These are phyloP conservation scores for Hemaris fuciformis DNA, from an alignment of 2,888 invertebrate genomes.

Conservation along the genomic window DNA sequence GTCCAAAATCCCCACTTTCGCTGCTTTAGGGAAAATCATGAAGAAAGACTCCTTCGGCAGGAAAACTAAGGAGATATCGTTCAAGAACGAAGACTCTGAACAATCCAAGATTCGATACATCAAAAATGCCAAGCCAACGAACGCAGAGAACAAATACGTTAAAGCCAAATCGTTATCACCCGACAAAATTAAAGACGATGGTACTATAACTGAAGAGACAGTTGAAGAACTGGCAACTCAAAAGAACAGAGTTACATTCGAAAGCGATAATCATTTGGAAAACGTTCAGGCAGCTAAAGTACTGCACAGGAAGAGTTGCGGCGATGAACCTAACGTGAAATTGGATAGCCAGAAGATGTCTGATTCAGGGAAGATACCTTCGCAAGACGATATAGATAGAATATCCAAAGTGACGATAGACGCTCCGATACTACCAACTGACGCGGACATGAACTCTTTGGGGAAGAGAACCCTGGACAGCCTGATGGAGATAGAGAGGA, in stretches of 20 bases:
- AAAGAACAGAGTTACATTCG: constrained; percentile 34
- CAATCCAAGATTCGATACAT: constrained; percentile 61
- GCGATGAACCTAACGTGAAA: constrained; percentile 66
- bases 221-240: constrained; percentile 30
- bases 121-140: constrained; percentile 60
- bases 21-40: constrained; percentile 75
- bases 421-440: constrained; percentile 87
- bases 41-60: constrained; percentile 73
- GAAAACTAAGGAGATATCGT: constrained; percentile 53
- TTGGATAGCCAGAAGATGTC: constrained; percentile 59
- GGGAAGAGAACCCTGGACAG: constrained; percentile 92
- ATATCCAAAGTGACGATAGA: constrained; percentile 94
- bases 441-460: constrained; percentile 84
- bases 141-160: constrained; percentile 66
- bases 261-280: constrained; percentile 24
- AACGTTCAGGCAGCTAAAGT: constrained; percentile 35
- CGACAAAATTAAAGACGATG: constrained; percentile 54
- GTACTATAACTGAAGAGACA: constrained; percentile 53
- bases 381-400: constrained; percentile 92
- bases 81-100: constrained; percentile 50
- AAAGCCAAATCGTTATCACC: constrained; percentile 71
- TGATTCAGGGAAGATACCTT: constrained; percentile 81
- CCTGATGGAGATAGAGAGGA: constrained; percentile 93
- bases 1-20: constrained; percentile 76
- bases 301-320: constrained; percentile 72